Conservation (phyloP, 1,140 invertebrate genomes). For the Grapholita molesta region DNA sequence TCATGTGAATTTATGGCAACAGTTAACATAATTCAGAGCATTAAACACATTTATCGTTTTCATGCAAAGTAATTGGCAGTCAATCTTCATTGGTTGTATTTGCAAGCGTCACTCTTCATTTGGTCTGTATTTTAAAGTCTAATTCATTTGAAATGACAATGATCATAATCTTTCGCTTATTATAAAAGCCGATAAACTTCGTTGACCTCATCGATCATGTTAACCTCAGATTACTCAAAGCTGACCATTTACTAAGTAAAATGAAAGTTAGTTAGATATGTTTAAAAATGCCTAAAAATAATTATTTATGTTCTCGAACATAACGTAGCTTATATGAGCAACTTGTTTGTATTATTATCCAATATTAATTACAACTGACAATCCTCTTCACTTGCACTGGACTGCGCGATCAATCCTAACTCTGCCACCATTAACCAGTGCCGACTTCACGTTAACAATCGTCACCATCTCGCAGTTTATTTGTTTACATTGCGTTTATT, state of each 20-base stretch:
- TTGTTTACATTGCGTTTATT: background rate
- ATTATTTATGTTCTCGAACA: no score
- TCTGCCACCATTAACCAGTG: background rate
- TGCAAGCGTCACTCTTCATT: slow-evolving; percentile 1
- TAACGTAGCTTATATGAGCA: background rate
- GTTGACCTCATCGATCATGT: background rate
- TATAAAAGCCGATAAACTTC: background rate
- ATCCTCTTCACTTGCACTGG: background rate
- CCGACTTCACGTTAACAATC: slow-evolving; percentile 37
- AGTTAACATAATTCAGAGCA: background rate
- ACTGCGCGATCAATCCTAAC: background rate
- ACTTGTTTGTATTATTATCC: slow-evolving; percentile 13
- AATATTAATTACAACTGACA: background rate
- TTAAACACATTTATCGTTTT: slow-evolving; percentile 12
- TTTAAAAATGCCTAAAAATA: no score
- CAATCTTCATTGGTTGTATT: slow-evolving; percentile 8
- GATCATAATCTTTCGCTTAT: background rate
- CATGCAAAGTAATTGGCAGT: slow-evolving; percentile 12
- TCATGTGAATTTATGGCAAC: background rate
- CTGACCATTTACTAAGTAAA: no score
- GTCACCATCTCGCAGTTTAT: slow-evolving; percentile 35
- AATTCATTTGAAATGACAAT: slow-evolving; percentile 5
- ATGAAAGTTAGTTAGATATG: no score
- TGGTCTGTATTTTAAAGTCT: background rate
- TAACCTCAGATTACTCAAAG: no score